Conservation (phyloP, 2,797 vertebrate genomes). For the Sebastes minor region DNA sequence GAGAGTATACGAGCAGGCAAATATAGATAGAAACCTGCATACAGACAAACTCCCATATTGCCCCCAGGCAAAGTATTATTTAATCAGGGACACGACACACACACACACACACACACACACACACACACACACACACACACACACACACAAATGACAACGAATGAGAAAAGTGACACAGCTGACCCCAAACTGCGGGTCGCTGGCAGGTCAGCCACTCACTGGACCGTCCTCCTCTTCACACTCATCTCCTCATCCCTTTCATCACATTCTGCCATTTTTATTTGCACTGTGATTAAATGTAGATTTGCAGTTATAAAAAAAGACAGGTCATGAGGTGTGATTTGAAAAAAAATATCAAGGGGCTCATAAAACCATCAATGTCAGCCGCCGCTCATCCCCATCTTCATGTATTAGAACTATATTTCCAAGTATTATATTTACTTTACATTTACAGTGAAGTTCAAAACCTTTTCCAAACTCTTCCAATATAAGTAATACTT, state of each 20-base stretch:
- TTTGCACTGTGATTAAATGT: slow-evolving; percentile 58
- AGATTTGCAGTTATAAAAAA: slow-evolving; percentile 55
- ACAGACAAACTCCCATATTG: background rate
- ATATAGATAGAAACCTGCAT: background rate
- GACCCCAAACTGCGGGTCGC: slow-evolving; percentile 87
- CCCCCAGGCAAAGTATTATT: slow-evolving; percentile 13
- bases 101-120: slow-evolving; percentile 70
- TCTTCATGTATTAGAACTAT: background rate
- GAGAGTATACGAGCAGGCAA: background rate
- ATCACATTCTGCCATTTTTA: slow-evolving; percentile 34
- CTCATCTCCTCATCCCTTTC: slow-evolving; percentile 12
- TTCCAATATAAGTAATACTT: background rate
- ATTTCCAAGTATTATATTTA: background rate
- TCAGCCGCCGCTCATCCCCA: background rate
- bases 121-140: slow-evolving; percentile 68
- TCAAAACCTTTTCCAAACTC: background rate
- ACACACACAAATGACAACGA: slow-evolving; percentile 81
- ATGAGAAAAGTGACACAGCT: slow-evolving; percentile 86
- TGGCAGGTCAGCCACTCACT: slow-evolving; percentile 84
- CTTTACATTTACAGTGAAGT: background rate
- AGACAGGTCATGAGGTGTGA: slow-evolving; percentile 32
- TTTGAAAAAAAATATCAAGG: slow-evolving; percentile 40
- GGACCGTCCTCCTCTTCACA: slow-evolving; percentile 42
- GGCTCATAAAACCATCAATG: slow-evolving; percentile 33
- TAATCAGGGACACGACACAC: slow-evolving; percentile 62